Conservation (phyloP, 2,888 invertebrate genomes). For the Dioctria linearis region DNA sequence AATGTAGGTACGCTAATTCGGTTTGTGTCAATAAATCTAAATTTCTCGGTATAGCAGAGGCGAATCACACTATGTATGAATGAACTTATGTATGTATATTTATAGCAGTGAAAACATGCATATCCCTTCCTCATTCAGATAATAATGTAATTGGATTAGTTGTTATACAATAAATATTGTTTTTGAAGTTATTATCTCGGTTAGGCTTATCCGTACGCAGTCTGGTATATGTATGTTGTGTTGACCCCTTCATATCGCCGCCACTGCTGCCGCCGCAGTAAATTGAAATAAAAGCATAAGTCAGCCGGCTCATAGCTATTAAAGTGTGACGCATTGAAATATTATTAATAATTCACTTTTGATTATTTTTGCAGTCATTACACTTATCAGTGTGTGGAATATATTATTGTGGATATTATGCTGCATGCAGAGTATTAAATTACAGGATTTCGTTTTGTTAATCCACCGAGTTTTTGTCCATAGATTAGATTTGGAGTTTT, state of each 20-base stretch:
- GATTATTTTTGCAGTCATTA: too few species aligned
- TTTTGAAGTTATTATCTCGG: conserved; percentile 43
- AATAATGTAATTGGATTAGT: conserved; percentile 45
- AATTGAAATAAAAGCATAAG: conserved; percentile 3
- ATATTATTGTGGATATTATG: too few species aligned
- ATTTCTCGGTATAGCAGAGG: neutral
- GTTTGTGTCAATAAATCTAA: conserved; percentile 39
- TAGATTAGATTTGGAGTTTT: too few species aligned
- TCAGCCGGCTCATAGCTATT: neutral
- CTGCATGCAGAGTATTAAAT: too few species aligned
- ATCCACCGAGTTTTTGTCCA: too few species aligned
- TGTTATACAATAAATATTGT: conserved; percentile 43
- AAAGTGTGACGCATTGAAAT: neutral
- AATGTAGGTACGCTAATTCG: conserved; percentile 30
- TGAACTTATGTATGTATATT: too few species aligned
- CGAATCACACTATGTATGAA: neutral
- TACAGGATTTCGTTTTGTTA: too few species aligned
- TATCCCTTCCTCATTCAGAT: conserved; percentile 31
- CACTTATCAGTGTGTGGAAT: too few species aligned
- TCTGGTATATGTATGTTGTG: too few species aligned
- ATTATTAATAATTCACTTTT: neutral
- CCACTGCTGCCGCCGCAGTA: neutral
- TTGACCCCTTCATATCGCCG: too few species aligned
- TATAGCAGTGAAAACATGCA: conserved; percentile 17
- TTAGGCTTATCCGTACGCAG: neutral